These are phyloP conservation scores for Muraenolepis orangiensis DNA, from an alignment of 2,797 vertebrate species.

Conservation along the genomic window DNA sequence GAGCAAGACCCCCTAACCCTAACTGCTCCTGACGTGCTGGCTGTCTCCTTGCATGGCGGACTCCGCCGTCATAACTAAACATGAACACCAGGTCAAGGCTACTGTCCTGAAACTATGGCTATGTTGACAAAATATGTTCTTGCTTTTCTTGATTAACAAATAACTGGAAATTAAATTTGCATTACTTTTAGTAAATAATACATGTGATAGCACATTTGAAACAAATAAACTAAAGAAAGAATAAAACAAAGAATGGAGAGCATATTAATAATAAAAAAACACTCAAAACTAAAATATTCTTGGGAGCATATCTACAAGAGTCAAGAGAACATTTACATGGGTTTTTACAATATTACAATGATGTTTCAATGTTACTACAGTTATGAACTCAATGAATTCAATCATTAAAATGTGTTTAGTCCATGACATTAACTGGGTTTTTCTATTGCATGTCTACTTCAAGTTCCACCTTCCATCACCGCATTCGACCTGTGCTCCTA, in stretches of 20 bases:
- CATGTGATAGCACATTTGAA: conserved; percentile 14
- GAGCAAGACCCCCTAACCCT: too few relatives aligned
- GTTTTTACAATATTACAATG: neutral
- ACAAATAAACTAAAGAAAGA: too few relatives aligned
- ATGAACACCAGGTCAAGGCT: conserved; percentile 32
- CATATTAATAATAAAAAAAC: conserved; percentile 25
- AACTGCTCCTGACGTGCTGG: too few relatives aligned
- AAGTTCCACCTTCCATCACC: too few relatives aligned
- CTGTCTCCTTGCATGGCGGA: too few relatives aligned
- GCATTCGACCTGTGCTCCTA: too few relatives aligned
- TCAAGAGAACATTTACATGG: neutral
- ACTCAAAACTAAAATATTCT: conserved; percentile 31
- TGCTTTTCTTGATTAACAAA: conserved; percentile 43
- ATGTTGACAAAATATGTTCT: conserved; percentile 38
- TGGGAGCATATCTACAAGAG: neutral
- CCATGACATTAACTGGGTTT: conserved; percentile 5
- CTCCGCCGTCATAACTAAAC: too few relatives aligned
- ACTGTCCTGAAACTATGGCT: conserved; percentile 34
- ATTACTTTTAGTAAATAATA: conserved; percentile 23
- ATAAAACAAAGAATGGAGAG: neutral
- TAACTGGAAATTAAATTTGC: conserved; percentile 24
- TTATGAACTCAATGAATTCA: conserved; percentile 33
- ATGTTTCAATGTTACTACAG: neutral
- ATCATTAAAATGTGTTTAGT: conserved; percentile 7
- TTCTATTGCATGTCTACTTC: conserved; percentile 16